A percentile compares a stretch with the other conserved stretches of the same genome.
Conservation (phyloP, 2,797 vertebrate genomes). For the Linurgus olivaceus region DNA sequence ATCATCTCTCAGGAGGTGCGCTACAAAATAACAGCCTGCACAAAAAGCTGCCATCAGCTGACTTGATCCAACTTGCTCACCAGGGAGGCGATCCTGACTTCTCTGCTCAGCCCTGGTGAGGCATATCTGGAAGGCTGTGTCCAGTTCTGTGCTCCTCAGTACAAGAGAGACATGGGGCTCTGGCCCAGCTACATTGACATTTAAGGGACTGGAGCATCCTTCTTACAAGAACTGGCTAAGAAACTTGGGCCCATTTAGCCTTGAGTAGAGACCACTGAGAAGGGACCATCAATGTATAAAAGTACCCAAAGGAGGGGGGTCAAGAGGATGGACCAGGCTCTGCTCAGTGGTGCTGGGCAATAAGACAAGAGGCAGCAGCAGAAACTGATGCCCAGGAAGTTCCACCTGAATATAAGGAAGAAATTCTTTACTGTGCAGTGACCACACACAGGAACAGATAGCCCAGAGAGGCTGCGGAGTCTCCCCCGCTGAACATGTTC, state of each 20-base stretch:
- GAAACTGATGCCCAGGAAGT: background rate
- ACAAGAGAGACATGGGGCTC: rapidly evolving
- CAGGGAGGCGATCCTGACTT: background rate
- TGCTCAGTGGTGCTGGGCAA: rapidly evolving
- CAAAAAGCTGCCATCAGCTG: background rate
- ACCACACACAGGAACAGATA: background rate
- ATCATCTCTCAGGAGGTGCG: rapidly evolving
- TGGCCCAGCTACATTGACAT: rapidly evolving
- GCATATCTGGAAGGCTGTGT: background rate
- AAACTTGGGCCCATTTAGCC: background rate
- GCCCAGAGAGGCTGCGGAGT: background rate
- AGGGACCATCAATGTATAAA: background rate
- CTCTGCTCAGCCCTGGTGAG: background rate
- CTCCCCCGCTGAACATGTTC: background rate
- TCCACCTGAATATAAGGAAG: background rate
- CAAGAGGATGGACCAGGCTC: background rate
- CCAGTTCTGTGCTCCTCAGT: background rate
- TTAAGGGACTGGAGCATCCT: background rate
- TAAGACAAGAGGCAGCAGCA: rapidly evolving
- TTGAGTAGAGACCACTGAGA: background rate
- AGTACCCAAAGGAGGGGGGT: background rate
- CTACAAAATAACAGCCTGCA: background rate
- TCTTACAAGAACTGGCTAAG: background rate
- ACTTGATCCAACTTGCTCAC: background rate
- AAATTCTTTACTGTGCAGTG: background rate